Percentiles rank a stretch among this genome's conserved stretches.
Conservation (phyloP, 2,113 vertebrate species). For the Catharus minimus region DNA sequence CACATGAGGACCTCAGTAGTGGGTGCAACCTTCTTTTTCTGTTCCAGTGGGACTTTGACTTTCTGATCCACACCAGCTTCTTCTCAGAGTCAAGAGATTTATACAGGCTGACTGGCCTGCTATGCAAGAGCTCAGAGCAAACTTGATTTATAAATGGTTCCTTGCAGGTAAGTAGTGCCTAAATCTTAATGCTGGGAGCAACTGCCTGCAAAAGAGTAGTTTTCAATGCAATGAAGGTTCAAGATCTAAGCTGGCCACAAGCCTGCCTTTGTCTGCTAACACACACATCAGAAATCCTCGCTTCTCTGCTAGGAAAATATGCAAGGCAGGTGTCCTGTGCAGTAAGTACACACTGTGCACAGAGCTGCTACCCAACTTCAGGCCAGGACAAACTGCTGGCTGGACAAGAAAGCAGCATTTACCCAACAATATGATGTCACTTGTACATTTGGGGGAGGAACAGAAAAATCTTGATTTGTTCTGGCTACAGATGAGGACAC, state of each 20-base stretch:
- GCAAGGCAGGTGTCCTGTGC: slow-evolving; percentile 20
- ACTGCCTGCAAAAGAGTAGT: not conserved
- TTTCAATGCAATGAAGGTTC: not conserved
- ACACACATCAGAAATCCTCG: not conserved
- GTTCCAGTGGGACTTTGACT: not conserved
- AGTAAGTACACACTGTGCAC: not conserved
- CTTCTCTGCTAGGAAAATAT: not conserved
- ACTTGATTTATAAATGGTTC: not conserved
- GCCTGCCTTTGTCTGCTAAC: not conserved
- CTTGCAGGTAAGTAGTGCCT: not conserved
- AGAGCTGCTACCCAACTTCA: not conserved
- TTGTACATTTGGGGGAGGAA: not conserved
- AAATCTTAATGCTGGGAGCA: not conserved
- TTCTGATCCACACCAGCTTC: not conserved
- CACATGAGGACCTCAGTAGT: not conserved
- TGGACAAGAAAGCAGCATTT: not conserved
- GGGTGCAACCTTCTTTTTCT: not conserved
- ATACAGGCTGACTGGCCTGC: not conserved
- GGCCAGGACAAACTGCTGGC: slow-evolving; percentile 29
- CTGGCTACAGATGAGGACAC: slow-evolving; percentile 1
- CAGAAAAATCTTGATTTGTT: slow-evolving; percentile 28
- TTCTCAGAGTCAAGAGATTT: not conserved
- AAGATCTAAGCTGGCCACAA: not conserved
- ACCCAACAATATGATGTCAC: not conserved
- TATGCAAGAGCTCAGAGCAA: not conserved